Evolutionary conservation across 2,797 vertebrate genomes (phyloP).

Genomic region (Brachyrhaphis roseni): DNA sequence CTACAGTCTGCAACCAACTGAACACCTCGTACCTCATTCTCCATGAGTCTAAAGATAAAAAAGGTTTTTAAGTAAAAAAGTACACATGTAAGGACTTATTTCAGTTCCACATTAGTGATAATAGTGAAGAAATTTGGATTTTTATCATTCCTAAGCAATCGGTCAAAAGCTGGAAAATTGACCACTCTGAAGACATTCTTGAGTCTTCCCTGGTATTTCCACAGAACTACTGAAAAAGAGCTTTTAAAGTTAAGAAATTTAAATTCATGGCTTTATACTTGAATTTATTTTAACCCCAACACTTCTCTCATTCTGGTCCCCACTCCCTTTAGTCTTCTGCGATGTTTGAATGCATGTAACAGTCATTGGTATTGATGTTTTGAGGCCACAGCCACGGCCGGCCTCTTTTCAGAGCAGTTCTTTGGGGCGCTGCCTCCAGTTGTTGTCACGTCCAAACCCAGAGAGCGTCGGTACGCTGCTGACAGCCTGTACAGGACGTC

Average conservation of each 20-base stretch:
- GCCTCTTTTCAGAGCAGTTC: constrained; percentile 52
- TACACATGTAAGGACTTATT: neutral
- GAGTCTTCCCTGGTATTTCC: neutral
- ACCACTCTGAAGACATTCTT: neutral
- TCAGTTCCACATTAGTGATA: neutral
- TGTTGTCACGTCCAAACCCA: constrained; percentile 74
- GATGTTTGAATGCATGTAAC: constrained; percentile 12
- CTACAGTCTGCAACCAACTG: neutral
- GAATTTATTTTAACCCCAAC: constrained; percentile 16
- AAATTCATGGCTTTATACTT: neutral
- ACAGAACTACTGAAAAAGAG: neutral
- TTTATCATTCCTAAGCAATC: neutral
- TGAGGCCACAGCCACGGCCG: constrained; percentile 4
- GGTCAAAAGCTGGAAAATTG: neutral
- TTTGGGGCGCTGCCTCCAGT: constrained; percentile 4
- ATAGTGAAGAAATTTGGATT: neutral
- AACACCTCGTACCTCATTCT: neutral
- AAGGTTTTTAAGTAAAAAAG: neutral
- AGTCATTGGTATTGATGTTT: constrained; percentile 40
- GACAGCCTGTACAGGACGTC: constrained; percentile 90
- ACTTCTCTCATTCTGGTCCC: neutral
- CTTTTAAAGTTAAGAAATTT: neutral
- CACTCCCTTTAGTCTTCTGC: constrained; percentile 32
- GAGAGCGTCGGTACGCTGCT: constrained; percentile 81
- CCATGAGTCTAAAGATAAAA: neutral